Conservation (phyloP, 2,113 vertebrate species). For the Phasianus colchicus region DNA sequence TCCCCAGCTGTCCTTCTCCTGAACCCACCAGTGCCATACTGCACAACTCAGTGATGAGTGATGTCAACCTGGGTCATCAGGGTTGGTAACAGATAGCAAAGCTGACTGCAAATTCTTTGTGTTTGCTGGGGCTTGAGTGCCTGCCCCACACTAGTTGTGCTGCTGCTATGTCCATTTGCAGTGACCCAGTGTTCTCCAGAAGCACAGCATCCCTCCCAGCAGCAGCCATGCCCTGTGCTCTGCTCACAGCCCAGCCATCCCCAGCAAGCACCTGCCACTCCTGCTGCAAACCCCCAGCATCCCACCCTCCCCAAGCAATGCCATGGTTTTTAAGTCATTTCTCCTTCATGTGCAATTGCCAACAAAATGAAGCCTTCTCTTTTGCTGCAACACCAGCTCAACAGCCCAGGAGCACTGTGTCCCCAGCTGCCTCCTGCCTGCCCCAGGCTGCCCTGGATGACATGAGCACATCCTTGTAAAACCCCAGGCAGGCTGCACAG, state of each 20-base stretch:
- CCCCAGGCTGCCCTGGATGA: background rate
- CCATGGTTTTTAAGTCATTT: background rate
- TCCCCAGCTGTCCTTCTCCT: background rate
- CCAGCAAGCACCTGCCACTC: too few relatives aligned
- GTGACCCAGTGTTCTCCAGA: background rate
- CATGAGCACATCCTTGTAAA: background rate
- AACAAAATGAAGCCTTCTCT: background rate
- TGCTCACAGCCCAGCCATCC: background rate
- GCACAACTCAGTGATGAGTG: background rate
- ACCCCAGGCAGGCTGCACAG: background rate
- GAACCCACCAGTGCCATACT: background rate
- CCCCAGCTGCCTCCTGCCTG: background rate
- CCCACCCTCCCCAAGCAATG: background rate
- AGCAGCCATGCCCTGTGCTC: background rate
- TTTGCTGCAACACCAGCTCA: background rate
- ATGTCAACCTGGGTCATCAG: rapidly evolving
- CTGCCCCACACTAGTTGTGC: background rate
- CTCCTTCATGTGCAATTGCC: background rate
- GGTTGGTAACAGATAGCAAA: background rate
- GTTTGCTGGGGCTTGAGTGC: background rate
- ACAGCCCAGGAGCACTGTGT: background rate
- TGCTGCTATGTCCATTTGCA: background rate
- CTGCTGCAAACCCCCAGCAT: background rate
- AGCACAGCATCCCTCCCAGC: background rate
- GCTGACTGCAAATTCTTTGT: background rate